Evolutionary conservation across 2,797 vertebrate genomes (phyloP), one percentile per base, ranked within the genome.

Genomic region (Falco peregrinus): DNA sequence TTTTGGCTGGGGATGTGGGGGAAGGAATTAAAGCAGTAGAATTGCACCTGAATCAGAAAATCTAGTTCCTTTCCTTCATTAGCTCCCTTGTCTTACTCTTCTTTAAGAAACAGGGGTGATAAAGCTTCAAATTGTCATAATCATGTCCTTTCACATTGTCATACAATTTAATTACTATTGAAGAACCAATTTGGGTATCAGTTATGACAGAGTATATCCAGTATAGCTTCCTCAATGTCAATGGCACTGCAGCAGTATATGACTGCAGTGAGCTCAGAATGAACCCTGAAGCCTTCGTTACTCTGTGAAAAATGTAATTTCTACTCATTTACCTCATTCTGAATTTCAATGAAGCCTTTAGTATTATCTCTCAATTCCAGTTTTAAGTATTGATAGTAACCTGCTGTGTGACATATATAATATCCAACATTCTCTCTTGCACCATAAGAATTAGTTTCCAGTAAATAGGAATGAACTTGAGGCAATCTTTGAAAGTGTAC

Each of bases 321-420:
- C 56, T 86, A 31, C 14, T 93, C 59, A 86, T 93, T 90, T 90
- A 56, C 41, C 43, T 95, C 70, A 63, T 70, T 93, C 67, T 54
- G 90, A 96, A 95, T 95, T 93, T 92, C 77, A 93, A 9, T 92
- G 63, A 93, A 87, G 70, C 77, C 54, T 63, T 78, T 31, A 61
- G 56, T n/a, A 89, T 79, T 82, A 79, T 77, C 77, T 95, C 80
- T 93, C 67, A 79, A 53, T 91, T 94, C 83, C 80, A 84, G 56
- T 90, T 87, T 94, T 84, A 90, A 89, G 90, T 80, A 89, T 73
- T 82, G 85, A 76, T 79, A 86, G 43, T 37, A 88, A 79, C 80
- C 76, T 93, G 63, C 84, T 89, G 64, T 64, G 64, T 71, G 61
- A 80, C 60, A 77, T 53, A n/a, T 39, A 35, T n/a, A 64, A 83